phyloP scores from a whole-genome alignment of 2,888 invertebrate species.

The Apodemia zela region DNA sequence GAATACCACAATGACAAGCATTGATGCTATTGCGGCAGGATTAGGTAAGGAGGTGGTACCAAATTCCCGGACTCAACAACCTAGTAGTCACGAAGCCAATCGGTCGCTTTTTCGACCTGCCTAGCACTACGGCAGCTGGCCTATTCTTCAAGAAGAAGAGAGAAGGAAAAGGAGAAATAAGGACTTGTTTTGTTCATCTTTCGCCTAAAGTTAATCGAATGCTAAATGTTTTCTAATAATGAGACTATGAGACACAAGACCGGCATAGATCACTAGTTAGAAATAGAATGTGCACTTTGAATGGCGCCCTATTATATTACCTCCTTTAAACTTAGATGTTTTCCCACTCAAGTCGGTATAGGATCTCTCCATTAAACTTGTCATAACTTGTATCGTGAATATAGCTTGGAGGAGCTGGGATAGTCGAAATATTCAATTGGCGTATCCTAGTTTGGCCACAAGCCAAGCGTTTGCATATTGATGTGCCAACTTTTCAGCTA shows the following conservation, averaged over 20 bases:
- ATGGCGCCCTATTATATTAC: conserved; percentile 2
- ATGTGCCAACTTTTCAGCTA: conserved; percentile 44
- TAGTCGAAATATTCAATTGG: conserved; percentile 72
- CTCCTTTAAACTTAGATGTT: conserved; percentile 11
- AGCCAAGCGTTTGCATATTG: conserved; percentile 50
- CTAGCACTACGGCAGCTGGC: no score
- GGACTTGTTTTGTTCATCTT: no score
- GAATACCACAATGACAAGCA: no score
- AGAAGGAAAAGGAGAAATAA: no score
- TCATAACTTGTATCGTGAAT: conserved; percentile 61
- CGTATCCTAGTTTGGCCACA: conserved; percentile 65
- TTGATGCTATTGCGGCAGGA: no score
- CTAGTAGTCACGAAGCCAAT: no score
- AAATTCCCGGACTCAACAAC: no score
- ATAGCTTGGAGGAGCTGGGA: conserved; percentile 46
- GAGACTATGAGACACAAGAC: background rate
- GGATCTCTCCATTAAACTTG: conserved; percentile 49
- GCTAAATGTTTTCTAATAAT: no score
- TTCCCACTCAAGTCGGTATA: conserved; percentile 3
- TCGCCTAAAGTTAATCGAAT: no score
- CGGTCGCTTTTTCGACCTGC: no score
- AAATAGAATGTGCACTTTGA: background rate
- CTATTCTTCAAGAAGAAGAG: no score
- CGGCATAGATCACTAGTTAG: background rate
- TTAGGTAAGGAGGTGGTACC: no score